These are phyloP conservation scores for Nymphalis c-album DNA, from an alignment of 2,888 invertebrate species.

Conservation along the genomic window DNA sequence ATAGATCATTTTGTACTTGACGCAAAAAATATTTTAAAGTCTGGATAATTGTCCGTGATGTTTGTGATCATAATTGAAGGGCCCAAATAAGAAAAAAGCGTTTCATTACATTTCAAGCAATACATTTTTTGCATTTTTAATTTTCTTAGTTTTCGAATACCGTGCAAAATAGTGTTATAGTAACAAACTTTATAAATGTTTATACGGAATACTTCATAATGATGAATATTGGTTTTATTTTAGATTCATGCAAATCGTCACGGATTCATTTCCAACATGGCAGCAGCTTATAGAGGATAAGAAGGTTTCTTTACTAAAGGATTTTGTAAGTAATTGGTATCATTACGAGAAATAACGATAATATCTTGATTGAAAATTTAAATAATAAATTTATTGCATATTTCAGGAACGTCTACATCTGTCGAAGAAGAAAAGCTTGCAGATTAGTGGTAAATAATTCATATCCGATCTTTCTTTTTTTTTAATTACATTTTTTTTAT, in stretches of 20 bases:
- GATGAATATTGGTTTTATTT: conserved; percentile 33
- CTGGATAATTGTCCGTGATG: no score
- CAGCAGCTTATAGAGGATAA: conserved; percentile 49
- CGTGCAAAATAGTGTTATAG: no score
- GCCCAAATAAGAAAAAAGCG: no score
- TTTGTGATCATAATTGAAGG: no score
- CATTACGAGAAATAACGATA: background rate
- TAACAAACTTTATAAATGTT: background rate
- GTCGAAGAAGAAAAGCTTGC: conserved; percentile 12
- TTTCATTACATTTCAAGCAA: no score
- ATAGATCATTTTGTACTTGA: no score
- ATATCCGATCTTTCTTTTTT: background rate
- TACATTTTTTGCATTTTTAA: no score
- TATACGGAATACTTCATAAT: background rate
- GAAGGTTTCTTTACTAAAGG: conserved; percentile 53
- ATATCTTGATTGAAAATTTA: background rate
- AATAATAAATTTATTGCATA: background rate
- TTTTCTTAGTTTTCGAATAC: no score
- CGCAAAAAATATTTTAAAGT: no score
- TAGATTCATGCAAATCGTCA: conserved; percentile 52
- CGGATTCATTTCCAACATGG: conserved; percentile 53
- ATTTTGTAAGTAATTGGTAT: conserved; percentile 59
- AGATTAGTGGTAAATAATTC: conserved; percentile 13
- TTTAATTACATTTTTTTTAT: background rate
- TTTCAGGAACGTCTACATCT: conserved; percentile 32